phyloP scores from a whole-genome alignment of 2,113 vertebrate species.

The Otus sunia region DNA sequence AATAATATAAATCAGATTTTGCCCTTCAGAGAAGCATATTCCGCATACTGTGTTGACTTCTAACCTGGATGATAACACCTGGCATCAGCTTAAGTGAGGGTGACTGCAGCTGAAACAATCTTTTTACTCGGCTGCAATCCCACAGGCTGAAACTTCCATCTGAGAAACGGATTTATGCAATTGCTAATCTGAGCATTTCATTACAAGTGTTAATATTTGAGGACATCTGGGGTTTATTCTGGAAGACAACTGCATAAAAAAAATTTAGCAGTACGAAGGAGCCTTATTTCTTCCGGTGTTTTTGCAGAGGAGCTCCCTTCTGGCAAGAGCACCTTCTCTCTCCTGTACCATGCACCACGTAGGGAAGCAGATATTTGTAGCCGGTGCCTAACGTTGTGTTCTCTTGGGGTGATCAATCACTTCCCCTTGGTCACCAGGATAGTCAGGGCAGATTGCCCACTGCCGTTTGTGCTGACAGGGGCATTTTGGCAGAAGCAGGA shows the following conservation, averaged over 20 bases:
- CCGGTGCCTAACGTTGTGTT: not conserved
- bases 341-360: fast-evolving
- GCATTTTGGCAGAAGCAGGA: not conserved
- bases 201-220: slow-evolving; percentile 44
- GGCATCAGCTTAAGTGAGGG: slow-evolving; percentile 5
- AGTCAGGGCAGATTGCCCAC: not conserved
- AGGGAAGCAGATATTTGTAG: not conserved
- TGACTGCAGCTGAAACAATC: slow-evolving; percentile 3
- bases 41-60: not conserved
- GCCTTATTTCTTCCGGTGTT: not conserved
- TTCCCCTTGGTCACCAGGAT: not conserved
- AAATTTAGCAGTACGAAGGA: not conserved
- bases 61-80: not conserved
- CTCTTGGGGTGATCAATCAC: not conserved
- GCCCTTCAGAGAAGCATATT: not conserved
- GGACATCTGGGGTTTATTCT: slow-evolving; percentile 22
- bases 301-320: not conserved
- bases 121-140: not conserved
- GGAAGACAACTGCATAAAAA: slow-evolving; percentile 13
- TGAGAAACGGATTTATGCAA: not conserved
- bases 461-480: not conserved
- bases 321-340: not conserved
- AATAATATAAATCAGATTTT: not conserved
- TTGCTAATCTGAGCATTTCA: slow-evolving; percentile 19
- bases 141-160: not conserved